Base-by-base conservation (phyloP, 2,113 vertebrate genomes). In the Seriola aureovittata region DNA sequence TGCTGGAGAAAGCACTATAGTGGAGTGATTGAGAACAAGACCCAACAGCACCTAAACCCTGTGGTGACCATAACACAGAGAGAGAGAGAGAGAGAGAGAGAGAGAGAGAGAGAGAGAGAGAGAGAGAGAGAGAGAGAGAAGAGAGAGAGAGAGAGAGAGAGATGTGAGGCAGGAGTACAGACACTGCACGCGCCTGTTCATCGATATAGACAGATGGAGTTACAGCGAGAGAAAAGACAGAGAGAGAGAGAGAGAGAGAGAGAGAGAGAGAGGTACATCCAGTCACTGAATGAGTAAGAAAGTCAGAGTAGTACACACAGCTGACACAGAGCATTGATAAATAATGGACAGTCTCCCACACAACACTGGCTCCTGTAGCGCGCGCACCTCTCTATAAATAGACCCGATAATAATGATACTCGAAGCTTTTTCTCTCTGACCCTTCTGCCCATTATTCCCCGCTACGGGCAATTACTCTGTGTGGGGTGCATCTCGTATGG, bases 261-360 rank as follows among this genome's bases (percentile, higher is more conserved):
- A 29, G 29, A 29, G 29, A 29, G 29, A 29, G 29, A 29, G 29
- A 29, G 29, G 29, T 29, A 29, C 29, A 29, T 29, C 79, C 69
- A 82, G 75, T 66, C 25, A 71, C 55, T 68, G 68, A 73, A 82
- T 52, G 60, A 62, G 55, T 38, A 23, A 60, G 42, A 58, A 74
- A 79, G 84, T 80, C 62, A 71, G 29, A 89, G 78, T 70, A 57
- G 71, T 50, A 78, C 82, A 85, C 85, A 86, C 67, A 67, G 52
- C 71, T 58, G 83, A 84, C 72, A 66, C 73, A 62, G 82, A 80
- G 74, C 38, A 40, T 59, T 80, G 88, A 91, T 94, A 78, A 93
- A 94, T 95, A 94, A 94, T 93, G 77, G 89, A 88, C 87, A 25
- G 44, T 80, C 68, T 81, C 84, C 59, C 77, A 86, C 71, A 86